Base-by-base conservation (phyloP, 30 jellyfish, hydroid and myxozoan species). In the Hydractinia echinata region DNA sequence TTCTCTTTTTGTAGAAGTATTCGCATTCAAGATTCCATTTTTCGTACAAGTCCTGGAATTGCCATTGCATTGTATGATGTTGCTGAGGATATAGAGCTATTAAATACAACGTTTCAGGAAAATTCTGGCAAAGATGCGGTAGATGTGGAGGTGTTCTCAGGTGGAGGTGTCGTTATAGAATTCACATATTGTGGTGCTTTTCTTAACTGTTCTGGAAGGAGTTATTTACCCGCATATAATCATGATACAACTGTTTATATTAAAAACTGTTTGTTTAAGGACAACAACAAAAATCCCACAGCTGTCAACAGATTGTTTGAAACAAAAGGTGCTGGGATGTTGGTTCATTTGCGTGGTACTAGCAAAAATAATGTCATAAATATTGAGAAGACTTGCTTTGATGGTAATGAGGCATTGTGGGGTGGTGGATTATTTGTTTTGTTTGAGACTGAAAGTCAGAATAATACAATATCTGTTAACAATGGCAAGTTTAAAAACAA, bases 171-270 rank as follows among this genome's bases (percentile, higher is more conserved):
- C 44, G 44, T 30, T 30, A 30, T 30, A 0, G 92, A 87, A 52
- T 73, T 82, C 44, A 88, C 96, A 5, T 18, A 50, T 13, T 88
- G 96, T 72, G 96, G 96, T 13, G 96, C 92, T 50, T 73, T 88
- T 18, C 92, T 82, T 66, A 52, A 79, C 4, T 76, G 77, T 30
- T 30, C 44, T 30, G 44, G 44, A 30, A 30, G 44, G 44, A 30
- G 44, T 30, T 30, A 30, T 30, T 30, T 30, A 30, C 44, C 44
- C 2, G 44, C 44, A 30, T 30, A 30, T 30, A 30, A 30, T 30
- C 44, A 30, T 30, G 44, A 30, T 30, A 30, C 44, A 30, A 30
- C 44, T 30, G 44, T 30, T 30, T 30, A 30, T 30, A 30, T 30
- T 30, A 30, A 30, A 30, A 30, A 30, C 44, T 30, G 44, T 30